Conservation (phyloP, 1,140 invertebrate genomes). For the Apis laboriosa region DNA sequence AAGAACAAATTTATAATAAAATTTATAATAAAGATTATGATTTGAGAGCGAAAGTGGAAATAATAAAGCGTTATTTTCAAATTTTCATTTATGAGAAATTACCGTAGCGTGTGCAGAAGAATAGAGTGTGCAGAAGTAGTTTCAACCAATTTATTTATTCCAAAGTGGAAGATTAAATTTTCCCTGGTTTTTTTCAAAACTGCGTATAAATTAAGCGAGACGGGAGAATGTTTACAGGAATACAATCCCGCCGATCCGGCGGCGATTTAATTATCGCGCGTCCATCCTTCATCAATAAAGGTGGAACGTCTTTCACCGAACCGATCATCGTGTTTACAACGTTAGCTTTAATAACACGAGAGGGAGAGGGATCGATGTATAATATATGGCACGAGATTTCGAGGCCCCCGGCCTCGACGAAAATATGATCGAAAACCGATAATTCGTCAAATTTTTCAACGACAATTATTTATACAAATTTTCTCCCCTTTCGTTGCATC, state of each 20-base stretch:
- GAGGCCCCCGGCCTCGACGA: no score
- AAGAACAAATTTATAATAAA: no score
- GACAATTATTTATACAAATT: no score
- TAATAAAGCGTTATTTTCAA: no score
- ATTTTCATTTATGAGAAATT: no score
- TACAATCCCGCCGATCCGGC: not conserved
- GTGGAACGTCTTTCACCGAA: conserved; percentile 36
- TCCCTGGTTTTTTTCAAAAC: not conserved
- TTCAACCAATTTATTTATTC: no score
- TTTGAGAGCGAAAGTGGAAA: no score
- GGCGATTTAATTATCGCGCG: conserved; percentile 52
- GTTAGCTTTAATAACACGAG: conserved; percentile 24
- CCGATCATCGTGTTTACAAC: conserved; percentile 30
- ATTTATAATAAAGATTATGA: no score
- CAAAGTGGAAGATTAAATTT: not conserved
- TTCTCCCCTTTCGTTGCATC: no score
- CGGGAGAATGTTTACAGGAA: not conserved
- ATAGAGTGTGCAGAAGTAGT: no score
- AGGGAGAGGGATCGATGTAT: not conserved
- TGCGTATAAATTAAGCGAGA: not conserved
- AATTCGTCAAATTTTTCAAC: not conserved
- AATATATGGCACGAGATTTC: conserved; percentile 14
- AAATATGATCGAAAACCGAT: not conserved
- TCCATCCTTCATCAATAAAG: conserved; percentile 35
- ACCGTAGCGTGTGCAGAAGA: no score